Evolutionary conservation across 53 echinoderm and acorn worm species (phyloP), one percentile per base, ranked within the genome.

Genomic region (Zoroaster sp.): DNA sequence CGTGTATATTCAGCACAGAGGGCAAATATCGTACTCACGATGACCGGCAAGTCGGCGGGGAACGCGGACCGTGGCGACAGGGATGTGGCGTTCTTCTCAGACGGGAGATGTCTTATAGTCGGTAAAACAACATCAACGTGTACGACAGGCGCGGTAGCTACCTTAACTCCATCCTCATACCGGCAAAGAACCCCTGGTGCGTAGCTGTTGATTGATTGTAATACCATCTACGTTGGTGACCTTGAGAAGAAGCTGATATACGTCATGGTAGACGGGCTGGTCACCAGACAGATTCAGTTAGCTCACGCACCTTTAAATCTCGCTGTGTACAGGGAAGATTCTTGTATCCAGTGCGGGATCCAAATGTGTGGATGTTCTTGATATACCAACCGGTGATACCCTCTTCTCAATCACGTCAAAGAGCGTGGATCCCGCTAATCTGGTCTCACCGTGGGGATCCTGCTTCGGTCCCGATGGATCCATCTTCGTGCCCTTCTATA

Each of bases 391-490:
- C 14, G 85, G 85, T 37, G 72, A 71, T 21, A 70, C 35, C 21
- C 70, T 85, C 8, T n/a, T 35, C 85, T 40, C 85, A 20, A 85
- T 85, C 21, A 8, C 35, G 6, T 85, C 85, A 4, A 70, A 40
- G 49, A 70, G 72, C 38, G 35, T 85, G 1, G 85, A 85, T 14
- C 85, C 85, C 1, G 46, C 70, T 40, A 71, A 71, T 34, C 5
- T 21, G 46, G 85, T 85, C 11, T 47, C 85, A 18, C 85, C 85
- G 4, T 85, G 85, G 85, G 85, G 85, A 49, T 49, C 49, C 46
- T 85, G 85, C 52, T 85, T 85, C 20, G 85, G 49, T 15, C 85
- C 85, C 33, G 47, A 51, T 35, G 85, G 71, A 34, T 85, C 85
- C 51, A 70, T 85, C 71, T 85, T 70, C 36, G 49, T 85, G n/a